Percentiles rank a stretch among this genome's conserved stretches.
Evolutionary conservation across 1,140 invertebrate genomes (phyloP).

Genomic region (Ganaspis sp.): DNA sequence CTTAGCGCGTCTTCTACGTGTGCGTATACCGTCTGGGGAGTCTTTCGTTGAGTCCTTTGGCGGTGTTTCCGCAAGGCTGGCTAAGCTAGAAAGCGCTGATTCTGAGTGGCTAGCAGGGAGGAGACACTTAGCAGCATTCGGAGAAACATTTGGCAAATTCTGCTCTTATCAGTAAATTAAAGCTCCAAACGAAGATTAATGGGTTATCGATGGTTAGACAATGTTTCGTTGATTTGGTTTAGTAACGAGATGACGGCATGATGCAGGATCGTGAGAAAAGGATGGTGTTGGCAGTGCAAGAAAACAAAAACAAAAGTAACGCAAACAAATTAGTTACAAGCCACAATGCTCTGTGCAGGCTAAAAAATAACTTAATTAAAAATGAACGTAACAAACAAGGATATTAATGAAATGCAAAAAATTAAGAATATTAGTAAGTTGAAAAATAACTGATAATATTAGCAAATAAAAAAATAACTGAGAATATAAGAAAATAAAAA

Average conservation of each 20-base stretch:
- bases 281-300: slow-evolving; percentile 49
- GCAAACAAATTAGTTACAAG: slow-evolving; percentile 68
- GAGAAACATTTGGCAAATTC: slow-evolving; percentile 62
- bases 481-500: no score
- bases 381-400: slow-evolving; percentile 40
- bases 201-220: slow-evolving; percentile 39
- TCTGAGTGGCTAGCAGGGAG: slow-evolving; percentile 67
- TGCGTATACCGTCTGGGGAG: slow-evolving; percentile 13
- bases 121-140: slow-evolving; percentile 52
- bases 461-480: no score
- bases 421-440: no score
- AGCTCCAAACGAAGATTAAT: slow-evolving; percentile 35
- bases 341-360: background rate
- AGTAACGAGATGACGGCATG: slow-evolving; percentile 39
- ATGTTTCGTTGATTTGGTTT: slow-evolving; percentile 42
- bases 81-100: slow-evolving; percentile 73
- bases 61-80: slow-evolving; percentile 51
- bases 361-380: slow-evolving; percentile 58
- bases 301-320: slow-evolving; percentile 63
- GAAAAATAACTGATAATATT: no score
- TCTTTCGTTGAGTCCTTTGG: slow-evolving; percentile 42
- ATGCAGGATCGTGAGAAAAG: slow-evolving; percentile 24
- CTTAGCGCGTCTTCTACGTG: slow-evolving; percentile 46
- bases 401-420: no score
- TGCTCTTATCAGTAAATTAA: slow-evolving; percentile 42